Evolutionary conservation across 2,888 invertebrate genomes (phyloP), one percentile per base, ranked within the genome.

Genomic region (Xiphydria camelus): DNA sequence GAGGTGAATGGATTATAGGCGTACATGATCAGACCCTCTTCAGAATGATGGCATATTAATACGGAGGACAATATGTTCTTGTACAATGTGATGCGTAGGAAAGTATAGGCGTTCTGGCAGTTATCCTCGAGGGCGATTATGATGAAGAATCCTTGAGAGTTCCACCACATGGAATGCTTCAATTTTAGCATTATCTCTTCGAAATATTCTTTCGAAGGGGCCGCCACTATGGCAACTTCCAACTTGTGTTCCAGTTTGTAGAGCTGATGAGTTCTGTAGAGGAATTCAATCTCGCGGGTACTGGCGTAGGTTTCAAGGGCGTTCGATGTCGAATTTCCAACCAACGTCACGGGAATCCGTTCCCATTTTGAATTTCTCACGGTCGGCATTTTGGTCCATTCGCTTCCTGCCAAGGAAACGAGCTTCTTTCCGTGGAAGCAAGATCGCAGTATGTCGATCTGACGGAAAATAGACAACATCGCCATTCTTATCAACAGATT

Each of bases 1-100:
- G 32, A 32, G 1, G 52, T 45, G 17, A 51, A 64, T 1, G 64
- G 64, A 49, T 57, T 55, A 29, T 51, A 64, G 0, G 59, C 53
- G 15, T 53, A 64, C 4, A 54, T 2, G 2, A 47, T 31, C 4
- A 55, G 17, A 1, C 45, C 55, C 2, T 59, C 42, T 2, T 10
- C 7, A 5, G 54, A 47, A 35, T 61, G 59, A 15, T 48, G 26
- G 35, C 64, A 64, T 1, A 59, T n/a, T 32, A 59, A 55, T 1
- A 62, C 34, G 2, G 54, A 23, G 4, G 35, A 41, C 2, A 58
- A 20, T 3, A 57, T 33, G n/a, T 57, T 50, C 33, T 43, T 55
- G 4, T 55, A 33, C 64, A 62, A 64, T 4, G 53, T 50, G 0
- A 49, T 15, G 48, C 51, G 44, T 0, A 64, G 50, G 31, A 47